phyloP scores from a whole-genome alignment of 1,140 invertebrate genomes.

The Trichomalopsis sarcophagae region DNA sequence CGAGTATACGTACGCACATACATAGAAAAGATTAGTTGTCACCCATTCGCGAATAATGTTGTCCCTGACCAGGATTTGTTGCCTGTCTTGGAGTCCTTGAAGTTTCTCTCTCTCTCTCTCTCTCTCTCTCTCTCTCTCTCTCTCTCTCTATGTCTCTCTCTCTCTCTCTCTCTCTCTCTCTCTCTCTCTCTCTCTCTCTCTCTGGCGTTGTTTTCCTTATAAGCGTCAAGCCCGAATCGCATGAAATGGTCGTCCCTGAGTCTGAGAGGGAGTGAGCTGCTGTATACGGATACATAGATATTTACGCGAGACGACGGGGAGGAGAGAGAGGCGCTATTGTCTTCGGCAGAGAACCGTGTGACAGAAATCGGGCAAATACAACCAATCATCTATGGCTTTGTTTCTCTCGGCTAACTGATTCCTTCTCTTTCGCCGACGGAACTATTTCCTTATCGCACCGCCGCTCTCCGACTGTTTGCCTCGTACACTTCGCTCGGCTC shows the following conservation, averaged over 20 bases:
- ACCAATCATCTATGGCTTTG: neutral
- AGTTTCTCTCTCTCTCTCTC: neutral
- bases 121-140: too few species aligned
- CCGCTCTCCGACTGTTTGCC: neutral
- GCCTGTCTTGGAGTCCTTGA: neutral
- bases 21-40: neutral
- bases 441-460: neutral
- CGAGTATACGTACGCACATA: too few species aligned
- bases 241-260: neutral
- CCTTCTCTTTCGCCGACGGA: neutral
- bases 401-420: neutral
- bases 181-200: too few species aligned
- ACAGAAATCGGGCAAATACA: neutral
- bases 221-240: neutral
- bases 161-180: too few species aligned
- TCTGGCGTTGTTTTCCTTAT: neutral
- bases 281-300: too few species aligned
- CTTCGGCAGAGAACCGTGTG: neutral
- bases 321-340: neutral
- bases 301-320: too few species aligned
- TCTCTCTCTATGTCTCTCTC: too few species aligned
- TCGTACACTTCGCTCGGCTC: too few species aligned
- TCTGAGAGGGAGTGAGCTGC: neutral
- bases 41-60: neutral
- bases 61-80: neutral